Conservation (phyloP, 2,113 vertebrate genomes). For the Carassius carassius region DNA sequence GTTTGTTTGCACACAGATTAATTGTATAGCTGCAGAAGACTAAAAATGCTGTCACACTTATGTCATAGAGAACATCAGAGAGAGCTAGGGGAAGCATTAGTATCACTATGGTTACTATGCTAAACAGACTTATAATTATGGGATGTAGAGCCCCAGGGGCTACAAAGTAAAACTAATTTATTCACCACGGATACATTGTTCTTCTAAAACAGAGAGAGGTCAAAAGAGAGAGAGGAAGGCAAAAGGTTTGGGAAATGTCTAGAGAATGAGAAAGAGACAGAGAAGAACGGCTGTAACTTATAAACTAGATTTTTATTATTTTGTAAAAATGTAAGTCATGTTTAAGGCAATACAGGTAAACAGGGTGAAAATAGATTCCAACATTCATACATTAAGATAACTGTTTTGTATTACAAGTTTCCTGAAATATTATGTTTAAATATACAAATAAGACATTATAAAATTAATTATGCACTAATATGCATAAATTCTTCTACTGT, state of each 20-base stretch:
- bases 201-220: conserved; percentile 4
- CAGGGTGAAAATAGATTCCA: too few relatives aligned
- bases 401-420: too few relatives aligned
- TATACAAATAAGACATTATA: too few relatives aligned
- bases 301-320: background rate
- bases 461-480: too few relatives aligned
- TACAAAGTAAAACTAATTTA: conserved; percentile 12
- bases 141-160: conserved; percentile 11
- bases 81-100: background rate
- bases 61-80: background rate
- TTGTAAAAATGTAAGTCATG: background rate
- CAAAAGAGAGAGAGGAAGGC: conserved; percentile 16
- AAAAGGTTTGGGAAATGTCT: background rate
- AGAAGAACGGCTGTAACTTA: background rate
- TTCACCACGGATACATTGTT: conserved; percentile 21
- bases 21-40: background rate
- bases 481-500: too few relatives aligned
- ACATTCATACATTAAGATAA: too few relatives aligned
- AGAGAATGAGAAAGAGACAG: conserved; percentile 12
- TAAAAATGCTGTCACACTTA: background rate
- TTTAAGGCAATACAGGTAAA: background rate
- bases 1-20: background rate
- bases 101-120: background rate
- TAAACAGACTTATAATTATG: conserved; percentile 25
- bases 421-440: too few relatives aligned